Percentiles rank a stretch among this genome's conserved stretches.
Evolutionary conservation across 2,113 vertebrate genomes (phyloP).

Genomic region (Siphamia tubifer): DNA sequence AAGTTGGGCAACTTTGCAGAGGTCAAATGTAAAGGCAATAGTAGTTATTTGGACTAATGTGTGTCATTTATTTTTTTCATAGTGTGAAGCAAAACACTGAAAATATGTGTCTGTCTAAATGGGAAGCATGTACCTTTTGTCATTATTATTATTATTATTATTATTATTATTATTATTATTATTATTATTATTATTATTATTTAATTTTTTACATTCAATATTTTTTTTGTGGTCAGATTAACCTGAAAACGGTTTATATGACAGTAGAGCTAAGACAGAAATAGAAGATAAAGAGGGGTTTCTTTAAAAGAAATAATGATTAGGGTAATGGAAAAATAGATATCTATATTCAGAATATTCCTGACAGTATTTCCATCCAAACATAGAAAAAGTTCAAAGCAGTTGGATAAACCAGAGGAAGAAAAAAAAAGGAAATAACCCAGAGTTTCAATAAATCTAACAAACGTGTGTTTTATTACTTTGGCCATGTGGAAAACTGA

Average conservation of each 20-base stretch:
- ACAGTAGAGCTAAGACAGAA: neutral
- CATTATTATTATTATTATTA: too few species aligned
- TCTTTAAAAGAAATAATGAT: neutral
- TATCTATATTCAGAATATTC: neutral
- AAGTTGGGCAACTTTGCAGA: neutral
- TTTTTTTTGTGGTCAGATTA: neutral
- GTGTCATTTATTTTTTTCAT: neutral
- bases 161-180: too few species aligned
- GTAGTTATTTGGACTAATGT: neutral
- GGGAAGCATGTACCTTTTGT: constrained; percentile 14
- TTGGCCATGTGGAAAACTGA: too few species aligned
- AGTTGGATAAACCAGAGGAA: too few species aligned
- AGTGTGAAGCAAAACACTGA: neutral
- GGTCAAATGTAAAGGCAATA: neutral
- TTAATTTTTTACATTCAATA: neutral
- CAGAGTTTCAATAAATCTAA: too few species aligned
- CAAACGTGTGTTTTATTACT: too few species aligned
- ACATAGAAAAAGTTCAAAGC: too few species aligned
- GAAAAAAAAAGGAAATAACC: too few species aligned
- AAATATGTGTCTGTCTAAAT: neutral
- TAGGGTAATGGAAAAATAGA: neutral
- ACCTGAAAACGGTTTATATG: neutral
- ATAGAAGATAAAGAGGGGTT: neutral
- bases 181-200: too few species aligned
- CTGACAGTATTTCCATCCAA: too few species aligned